Conservation (phyloP, 2,797 vertebrate genomes). For the Caiman crocodilus region DNA sequence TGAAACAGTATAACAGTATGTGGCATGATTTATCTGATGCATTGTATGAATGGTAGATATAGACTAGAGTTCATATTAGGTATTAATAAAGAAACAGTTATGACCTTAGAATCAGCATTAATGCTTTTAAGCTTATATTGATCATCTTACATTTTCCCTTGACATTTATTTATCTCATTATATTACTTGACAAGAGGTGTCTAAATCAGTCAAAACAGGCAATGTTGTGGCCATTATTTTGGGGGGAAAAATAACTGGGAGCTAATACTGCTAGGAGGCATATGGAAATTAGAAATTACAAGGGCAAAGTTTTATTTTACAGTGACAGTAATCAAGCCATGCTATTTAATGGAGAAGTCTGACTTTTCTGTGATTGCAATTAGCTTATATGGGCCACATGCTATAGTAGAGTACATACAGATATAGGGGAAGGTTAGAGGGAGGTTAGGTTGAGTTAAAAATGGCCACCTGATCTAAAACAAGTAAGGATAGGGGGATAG, state of each 20-base stretch:
- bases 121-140: neutral
- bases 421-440: neutral
- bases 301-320: neutral
- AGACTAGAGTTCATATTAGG: neutral
- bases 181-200: neutral
- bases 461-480: too few species aligned
- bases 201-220: neutral
- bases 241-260: neutral
- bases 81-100: neutral
- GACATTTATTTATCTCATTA: neutral
- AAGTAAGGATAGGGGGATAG: too few species aligned
- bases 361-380: neutral
- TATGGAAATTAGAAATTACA: neutral
- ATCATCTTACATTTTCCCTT: neutral
- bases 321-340: neutral
- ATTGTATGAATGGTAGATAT: neutral
- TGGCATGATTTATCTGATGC: neutral
- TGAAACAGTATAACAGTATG: neutral
- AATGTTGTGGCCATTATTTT: neutral
- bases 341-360: neutral
- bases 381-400: neutral
- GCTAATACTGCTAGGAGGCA: neutral
- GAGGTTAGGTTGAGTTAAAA: too few species aligned
- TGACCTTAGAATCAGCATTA: neutral
- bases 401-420: neutral